Evolutionary conservation across 2,797 vertebrate genomes (phyloP).

Genomic region (Melanotaenia parkinsoni): DNA sequence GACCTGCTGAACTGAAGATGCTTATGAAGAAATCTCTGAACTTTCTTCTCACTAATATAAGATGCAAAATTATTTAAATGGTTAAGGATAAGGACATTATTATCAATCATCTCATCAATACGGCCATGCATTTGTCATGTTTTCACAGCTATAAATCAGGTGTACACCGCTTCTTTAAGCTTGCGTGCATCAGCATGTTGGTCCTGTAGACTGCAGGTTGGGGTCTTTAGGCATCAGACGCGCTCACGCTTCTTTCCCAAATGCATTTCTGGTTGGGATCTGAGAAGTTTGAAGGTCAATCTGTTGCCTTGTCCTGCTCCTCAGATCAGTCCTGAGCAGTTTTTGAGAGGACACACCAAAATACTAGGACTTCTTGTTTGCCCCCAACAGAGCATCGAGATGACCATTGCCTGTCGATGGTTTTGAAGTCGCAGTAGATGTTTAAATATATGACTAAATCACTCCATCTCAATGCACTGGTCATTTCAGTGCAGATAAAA

Average conservation of each 20-base stretch:
- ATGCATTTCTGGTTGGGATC: neutral
- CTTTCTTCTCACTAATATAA: neutral
- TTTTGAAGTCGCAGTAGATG: neutral
- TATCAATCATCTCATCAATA: neutral
- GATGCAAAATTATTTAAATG: neutral
- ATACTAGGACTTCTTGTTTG: neutral
- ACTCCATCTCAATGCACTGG: neutral
- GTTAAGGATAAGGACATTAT: too few species aligned
- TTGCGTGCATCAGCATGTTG: neutral
- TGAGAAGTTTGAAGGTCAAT: neutral
- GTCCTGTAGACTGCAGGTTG: neutral
- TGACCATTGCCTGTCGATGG: neutral
- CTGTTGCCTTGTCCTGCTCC: neutral
- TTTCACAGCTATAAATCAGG: neutral
- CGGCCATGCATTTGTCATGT: neutral
- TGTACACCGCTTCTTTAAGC: neutral
- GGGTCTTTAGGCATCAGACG: neutral
- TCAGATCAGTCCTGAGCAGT: neutral
- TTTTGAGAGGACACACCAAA: neutral
- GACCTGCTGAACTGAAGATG: conserved; percentile 1
- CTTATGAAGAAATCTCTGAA: neutral
- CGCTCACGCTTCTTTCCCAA: neutral
- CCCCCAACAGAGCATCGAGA: neutral
- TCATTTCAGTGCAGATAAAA: neutral
- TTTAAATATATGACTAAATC: neutral